Evolutionary conservation across 2,888 invertebrate species (phyloP), one percentile per base, ranked within the genome.

Genomic region (Sarcophaga subvicina): DNA sequence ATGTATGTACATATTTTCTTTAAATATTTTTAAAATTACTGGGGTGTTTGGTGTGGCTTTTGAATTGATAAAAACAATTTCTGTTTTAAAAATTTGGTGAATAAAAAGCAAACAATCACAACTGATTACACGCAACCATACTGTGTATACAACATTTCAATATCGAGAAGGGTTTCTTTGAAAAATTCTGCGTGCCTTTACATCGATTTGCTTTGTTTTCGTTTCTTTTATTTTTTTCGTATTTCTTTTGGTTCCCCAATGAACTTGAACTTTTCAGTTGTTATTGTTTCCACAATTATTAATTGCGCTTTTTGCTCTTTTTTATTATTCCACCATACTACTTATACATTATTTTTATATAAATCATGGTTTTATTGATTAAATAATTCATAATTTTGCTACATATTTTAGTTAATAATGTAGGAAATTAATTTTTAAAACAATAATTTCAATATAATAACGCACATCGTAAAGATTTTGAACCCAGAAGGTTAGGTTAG

Each of bases 21-120:
- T 8, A 37, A 37, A 37, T 37, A 37, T 37, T 37, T 37, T 37
- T 37, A 37, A 8, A 10, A 37, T 37, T 37, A 37, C 8, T 37
- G 8, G 37, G 37, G 37, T 37, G 8, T 37, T 37, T 37, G 37
- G 37, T 37, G 37, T 17, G n/a, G 37, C 8, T 73, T 62, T 73
- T 75, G 14, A 75, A 75, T 63, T 75, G 73, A 73, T 22, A 54
- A 54, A 54, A 17, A 54, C 1, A 54, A 54, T 14, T 54, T 54
- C 37, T 37, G 8, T 37, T 37, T 10, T 2, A 37, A 37, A 37
- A 37, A 37, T 37, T 37, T 37, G 10, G 37, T 37, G 8, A 37
- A 37, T 37, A 37, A 37, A 37, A 37, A 37, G 8, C 37, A 37
- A 37, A 37, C 8, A 37, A 37, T 37, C 37, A 10, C 37, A 37